Conservation (phyloP, 2,113 vertebrate genomes). For the Chelonoidis abingdonii region DNA sequence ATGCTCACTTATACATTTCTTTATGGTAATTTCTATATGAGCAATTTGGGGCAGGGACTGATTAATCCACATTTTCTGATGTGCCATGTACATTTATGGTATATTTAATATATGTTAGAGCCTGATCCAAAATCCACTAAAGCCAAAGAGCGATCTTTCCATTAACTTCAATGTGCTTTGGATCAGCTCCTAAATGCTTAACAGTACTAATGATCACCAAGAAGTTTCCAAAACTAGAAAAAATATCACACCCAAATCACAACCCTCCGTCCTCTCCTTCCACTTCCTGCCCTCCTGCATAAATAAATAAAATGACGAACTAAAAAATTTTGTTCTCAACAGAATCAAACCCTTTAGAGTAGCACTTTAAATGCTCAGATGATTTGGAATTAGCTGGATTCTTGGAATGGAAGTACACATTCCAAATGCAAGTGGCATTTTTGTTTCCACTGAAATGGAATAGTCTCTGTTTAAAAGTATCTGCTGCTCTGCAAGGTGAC, state of each 20-base stretch:
- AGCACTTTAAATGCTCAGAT: background rate
- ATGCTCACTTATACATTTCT: fast-evolving
- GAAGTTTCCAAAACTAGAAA: background rate
- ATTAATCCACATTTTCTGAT: background rate
- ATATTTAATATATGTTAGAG: background rate
- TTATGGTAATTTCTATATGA: background rate
- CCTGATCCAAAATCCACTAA: background rate
- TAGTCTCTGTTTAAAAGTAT: background rate
- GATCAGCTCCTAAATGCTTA: background rate
- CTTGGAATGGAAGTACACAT: background rate
- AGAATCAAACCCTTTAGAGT: background rate
- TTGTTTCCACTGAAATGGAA: background rate
- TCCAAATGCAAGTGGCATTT: background rate
- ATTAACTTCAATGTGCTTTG: background rate
- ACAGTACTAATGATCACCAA: background rate
- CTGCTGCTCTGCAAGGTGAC: background rate
- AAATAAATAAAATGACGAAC: fast-evolving
- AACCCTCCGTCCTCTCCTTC: background rate
- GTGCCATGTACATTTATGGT: fast-evolving
- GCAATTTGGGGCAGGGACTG: background rate
- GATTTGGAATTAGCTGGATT: background rate
- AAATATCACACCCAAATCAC: background rate
- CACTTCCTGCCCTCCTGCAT: background rate
- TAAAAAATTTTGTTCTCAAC: background rate
- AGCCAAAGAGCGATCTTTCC: background rate